Evolutionary conservation across 2,888 invertebrate genomes (phyloP), one percentile per base, ranked within the genome.

Genomic region (Eupithecia subumbrata): DNA sequence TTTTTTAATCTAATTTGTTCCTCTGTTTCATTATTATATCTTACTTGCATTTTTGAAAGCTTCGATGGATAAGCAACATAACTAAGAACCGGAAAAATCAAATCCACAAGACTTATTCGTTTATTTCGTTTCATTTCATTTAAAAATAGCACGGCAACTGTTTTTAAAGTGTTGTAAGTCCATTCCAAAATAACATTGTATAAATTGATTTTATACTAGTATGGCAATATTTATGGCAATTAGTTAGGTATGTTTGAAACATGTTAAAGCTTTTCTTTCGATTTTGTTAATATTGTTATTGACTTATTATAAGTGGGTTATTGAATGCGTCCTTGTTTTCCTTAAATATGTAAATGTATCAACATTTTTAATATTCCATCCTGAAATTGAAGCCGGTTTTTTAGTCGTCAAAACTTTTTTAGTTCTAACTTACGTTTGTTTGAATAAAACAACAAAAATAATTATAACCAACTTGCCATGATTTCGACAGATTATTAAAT

Each of bases 231-330:
- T 88, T 89, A 92, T 91, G 91, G 92, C 92, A 88, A 71, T 68
- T 22, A 68, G 82, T 82, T 83, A 84, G 87, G 88, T 87, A 89
- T 87, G 87, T 90, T 16, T 64, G 34, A 34, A 88, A 87, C 80
- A 89, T 89, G 86, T 92, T 92, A 92, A 92, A 93, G 92, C 92
- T 92, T 84, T 85, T 82, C 37, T 83, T 87, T 87, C 84, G 85
- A 85, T 78, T 80, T 86, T 84, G 84, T 88, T 87, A 86, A 84
- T 86, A 84, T 81, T 71, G 48, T 64, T 73, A 64, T 37, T 71
- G 22, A 43, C n/a, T 66, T 75, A 63, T 66, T 67, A 43, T 34
- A 22, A 56, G 67, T 70, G 43, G 8, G 34, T 63, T 8, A 18
- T 67, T 25, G 8, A 52, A 56, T n/a, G 1, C 67, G 40, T 67